Base-by-base conservation (phyloP, 2,113 vertebrate genomes). In the Mirza zaza region DNA sequence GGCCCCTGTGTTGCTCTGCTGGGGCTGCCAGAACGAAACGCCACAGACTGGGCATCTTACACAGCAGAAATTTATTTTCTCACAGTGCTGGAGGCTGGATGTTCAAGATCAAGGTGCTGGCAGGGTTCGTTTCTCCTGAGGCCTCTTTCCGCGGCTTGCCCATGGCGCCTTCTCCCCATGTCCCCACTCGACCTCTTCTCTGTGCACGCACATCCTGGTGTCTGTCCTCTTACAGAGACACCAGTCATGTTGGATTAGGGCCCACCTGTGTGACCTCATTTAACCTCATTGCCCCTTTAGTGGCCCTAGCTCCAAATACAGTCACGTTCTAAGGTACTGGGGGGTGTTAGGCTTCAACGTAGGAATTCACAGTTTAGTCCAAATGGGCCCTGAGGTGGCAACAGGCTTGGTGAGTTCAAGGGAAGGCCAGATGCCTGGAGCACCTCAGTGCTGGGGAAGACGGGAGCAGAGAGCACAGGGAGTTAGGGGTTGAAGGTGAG, bases 1-100 rank as follows among this genome's bases (percentile, higher is more conserved):
- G n/a, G 20, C 29, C 42, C 15, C 15, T 1, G 0, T 10, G 0
- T 5, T 14, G 17, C 29, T 50, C 36, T 18, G 13, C 17, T 4
- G 18, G 45, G 87, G 71, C 48, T 73, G 11, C n/a, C 14, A 0
- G 32, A 34, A 21, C 4, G 15, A 55, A 45, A 17, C 8, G 13
- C 23, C 4, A 23, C 12, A 7, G 21, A 11, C 76, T 2, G 13
- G 20, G 65, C 10, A 1, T 59, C 61, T 75, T 57, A 32, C 39
- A 17, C 50, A 17, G 3, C 52, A 32, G 67, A 52, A 21, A 20
- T 34, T 4, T 18, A 71, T 77, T 65, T 91, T 63, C 81, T 85
- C 0, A 4, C 34, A 5, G 13, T 55, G 94, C 55, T 63, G 82
- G 7, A 48, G n/a, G 42, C 92, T 57, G 1, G 20, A 68, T 27